These are phyloP conservation scores for Noctua janthina DNA, from an alignment of 2,888 invertebrate genomes.

Conservation along the genomic window DNA sequence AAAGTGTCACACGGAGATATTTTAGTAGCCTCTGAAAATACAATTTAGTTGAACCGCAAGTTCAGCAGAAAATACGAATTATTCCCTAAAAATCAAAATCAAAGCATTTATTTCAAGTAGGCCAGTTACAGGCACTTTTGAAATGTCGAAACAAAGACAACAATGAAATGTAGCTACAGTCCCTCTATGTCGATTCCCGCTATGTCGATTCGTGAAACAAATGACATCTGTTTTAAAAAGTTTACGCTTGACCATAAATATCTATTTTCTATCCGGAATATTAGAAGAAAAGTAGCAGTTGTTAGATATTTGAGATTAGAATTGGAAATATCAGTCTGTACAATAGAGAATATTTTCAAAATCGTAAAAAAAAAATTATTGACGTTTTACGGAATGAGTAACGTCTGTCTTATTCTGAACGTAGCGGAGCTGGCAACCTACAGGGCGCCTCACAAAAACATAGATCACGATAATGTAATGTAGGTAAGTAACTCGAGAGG, in stretches of 20 bases:
- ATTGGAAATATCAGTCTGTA: background rate
- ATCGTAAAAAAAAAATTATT: background rate
- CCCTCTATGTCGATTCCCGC: no score
- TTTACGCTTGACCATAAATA: no score
- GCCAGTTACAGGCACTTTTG: no score
- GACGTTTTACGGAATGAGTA: background rate
- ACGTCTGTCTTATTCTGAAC: background rate
- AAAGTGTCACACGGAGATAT: conserved; percentile 55
- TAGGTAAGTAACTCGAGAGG: background rate
- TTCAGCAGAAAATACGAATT: background rate
- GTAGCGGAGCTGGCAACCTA: background rate
- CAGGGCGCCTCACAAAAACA: background rate
- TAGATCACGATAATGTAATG: background rate
- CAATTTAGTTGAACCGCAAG: conserved; percentile 5
- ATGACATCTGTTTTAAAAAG: no score
- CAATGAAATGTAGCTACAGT: no score
- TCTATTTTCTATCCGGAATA: background rate
- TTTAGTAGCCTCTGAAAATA: conserved; percentile 30
- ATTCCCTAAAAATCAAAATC: no score
- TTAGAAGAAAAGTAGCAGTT: background rate
- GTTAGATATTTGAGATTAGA: background rate
- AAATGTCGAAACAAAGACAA: no score
- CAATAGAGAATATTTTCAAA: background rate
- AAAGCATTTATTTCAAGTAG: no score
- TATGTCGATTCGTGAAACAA: no score